Evolutionary conservation across 2,113 vertebrate genomes (phyloP).

Genomic region (Protobothrops mucrosquamatus): DNA sequence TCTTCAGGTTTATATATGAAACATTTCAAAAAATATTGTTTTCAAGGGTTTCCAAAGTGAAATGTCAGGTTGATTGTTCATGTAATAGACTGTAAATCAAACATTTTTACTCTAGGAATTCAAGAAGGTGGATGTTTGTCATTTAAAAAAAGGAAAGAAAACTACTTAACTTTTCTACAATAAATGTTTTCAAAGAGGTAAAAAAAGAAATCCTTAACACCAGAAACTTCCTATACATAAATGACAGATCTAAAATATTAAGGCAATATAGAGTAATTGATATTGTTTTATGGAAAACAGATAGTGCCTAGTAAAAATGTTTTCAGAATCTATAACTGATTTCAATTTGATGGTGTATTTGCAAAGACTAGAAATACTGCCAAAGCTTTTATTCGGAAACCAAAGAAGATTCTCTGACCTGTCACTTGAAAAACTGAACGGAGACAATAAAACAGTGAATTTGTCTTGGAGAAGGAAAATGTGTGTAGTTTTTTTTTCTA

Average conservation of each 20-base stretch:
- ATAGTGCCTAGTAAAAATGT: too few relatives aligned
- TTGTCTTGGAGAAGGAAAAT: slow-evolving; percentile 14
- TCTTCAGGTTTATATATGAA: neutral
- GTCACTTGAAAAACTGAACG: neutral
- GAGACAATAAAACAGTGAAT: slow-evolving; percentile 22
- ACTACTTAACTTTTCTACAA: neutral
- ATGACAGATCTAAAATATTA: too few relatives aligned
- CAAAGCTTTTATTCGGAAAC: slow-evolving; percentile 1
- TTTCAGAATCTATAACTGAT: too few relatives aligned
- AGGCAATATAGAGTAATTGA: too few relatives aligned
- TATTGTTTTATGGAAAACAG: too few relatives aligned
- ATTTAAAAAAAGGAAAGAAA: neutral
- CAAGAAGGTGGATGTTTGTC: neutral
- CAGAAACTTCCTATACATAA: too few relatives aligned
- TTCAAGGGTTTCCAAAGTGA: neutral
- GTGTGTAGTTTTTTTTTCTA: slow-evolving; percentile 15
- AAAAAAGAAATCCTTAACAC: too few relatives aligned
- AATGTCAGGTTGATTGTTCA: neutral
- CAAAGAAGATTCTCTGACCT: neutral
- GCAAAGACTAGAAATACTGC: slow-evolving; percentile 11
- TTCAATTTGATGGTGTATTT: too few relatives aligned
- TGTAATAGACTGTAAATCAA: neutral
- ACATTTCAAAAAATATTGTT: neutral
- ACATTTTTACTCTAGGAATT: neutral
- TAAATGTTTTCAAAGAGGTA: neutral